Conservation (phyloP, 2,797 vertebrate genomes). For the Apogon talboti region DNA sequence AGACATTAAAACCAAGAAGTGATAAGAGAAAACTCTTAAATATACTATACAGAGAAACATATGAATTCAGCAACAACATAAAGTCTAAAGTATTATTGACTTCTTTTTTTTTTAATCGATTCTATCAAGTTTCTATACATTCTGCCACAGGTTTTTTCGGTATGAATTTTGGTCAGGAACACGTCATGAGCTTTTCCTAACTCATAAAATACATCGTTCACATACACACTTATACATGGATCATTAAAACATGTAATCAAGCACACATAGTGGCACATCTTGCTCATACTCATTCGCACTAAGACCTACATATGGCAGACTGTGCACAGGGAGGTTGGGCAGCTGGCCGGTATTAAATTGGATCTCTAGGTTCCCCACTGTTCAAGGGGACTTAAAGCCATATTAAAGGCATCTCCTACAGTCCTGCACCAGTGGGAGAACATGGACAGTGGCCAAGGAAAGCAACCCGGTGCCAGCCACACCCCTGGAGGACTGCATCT, state of each 20-base stretch:
- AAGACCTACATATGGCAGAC: constrained; percentile 72
- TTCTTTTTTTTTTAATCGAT: too few relatives aligned
- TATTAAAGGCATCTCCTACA: constrained; percentile 84
- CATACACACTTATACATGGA: constrained; percentile 19
- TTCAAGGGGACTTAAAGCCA: constrained; percentile 81
- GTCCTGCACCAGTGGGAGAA: constrained; percentile 76
- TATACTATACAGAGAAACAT: too few relatives aligned
- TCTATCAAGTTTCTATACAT: too few relatives aligned
- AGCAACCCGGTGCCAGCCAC: constrained; percentile 79
- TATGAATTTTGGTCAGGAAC: constrained; percentile 21
- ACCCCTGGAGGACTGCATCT: constrained; percentile 81
- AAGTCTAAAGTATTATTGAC: too few relatives aligned
- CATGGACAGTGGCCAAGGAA: constrained; percentile 81
- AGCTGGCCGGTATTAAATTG: constrained; percentile 86
- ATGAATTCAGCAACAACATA: too few relatives aligned
- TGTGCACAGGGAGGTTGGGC: constrained; percentile 71
- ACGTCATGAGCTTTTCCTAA: constrained; percentile 6
- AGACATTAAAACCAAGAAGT: too few relatives aligned
- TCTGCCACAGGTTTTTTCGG: too few relatives aligned
- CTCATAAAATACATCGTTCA: constrained; percentile 23
- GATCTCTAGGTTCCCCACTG: constrained; percentile 80
- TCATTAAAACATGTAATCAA: constrained; percentile 54
- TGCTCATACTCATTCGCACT: constrained; percentile 46
- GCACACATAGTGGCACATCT: constrained; percentile 34
- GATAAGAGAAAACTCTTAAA: too few relatives aligned